Conservation (phyloP, 2,797 vertebrate species). For the Nyctibius grandis region DNA sequence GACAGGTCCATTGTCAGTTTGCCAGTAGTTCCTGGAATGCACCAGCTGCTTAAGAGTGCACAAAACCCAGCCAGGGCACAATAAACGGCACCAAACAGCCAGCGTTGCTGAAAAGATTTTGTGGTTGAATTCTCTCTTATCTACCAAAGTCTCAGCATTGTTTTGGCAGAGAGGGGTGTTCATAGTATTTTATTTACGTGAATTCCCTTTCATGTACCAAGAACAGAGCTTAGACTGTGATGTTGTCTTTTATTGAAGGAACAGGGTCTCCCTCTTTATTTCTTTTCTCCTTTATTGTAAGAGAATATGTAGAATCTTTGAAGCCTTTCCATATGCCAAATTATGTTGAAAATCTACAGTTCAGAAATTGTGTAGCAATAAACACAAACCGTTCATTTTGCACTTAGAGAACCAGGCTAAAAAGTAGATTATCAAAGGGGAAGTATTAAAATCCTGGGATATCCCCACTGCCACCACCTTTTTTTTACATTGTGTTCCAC, state of each 20-base stretch:
- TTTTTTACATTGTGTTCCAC: not conserved
- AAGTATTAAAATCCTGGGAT: not conserved
- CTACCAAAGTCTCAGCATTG: not conserved
- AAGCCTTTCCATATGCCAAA: not conserved
- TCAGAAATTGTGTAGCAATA: not conserved
- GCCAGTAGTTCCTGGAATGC: not conserved
- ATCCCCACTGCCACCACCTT: not conserved
- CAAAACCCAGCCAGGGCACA: not conserved
- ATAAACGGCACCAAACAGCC: fast-evolving
- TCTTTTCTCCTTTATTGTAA: not conserved
- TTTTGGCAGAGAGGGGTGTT: not conserved
- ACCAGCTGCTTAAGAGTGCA: not conserved
- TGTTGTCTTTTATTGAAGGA: not conserved
- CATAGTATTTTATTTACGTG: not conserved
- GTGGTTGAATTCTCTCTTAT: not conserved
- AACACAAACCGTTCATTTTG: not conserved
- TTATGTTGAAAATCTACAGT: not conserved
- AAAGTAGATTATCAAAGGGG: not conserved
- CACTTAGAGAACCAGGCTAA: not conserved
- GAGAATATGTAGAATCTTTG: no score
- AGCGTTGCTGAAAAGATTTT: fast-evolving
- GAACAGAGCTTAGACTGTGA: not conserved
- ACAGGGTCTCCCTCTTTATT: not conserved
- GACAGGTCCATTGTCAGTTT: not conserved
- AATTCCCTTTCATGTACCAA: not conserved